Conservation (phyloP, 2,113 vertebrate species). For the Vombatus ursinus region DNA sequence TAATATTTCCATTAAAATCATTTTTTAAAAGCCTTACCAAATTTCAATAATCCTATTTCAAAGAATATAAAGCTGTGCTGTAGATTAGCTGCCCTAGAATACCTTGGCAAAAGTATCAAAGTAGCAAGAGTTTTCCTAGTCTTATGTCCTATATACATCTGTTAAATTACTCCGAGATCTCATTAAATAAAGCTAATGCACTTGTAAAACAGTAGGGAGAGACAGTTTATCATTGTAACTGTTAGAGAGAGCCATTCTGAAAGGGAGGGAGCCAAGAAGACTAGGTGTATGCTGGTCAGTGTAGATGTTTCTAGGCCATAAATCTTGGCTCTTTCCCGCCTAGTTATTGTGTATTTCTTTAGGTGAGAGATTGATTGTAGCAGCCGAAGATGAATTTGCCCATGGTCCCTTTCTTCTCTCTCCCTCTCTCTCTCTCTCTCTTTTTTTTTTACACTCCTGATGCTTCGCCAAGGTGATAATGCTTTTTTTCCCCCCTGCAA, state of each 20-base stretch:
- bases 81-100: slow-evolving; percentile 79
- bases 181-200: slow-evolving; percentile 99
- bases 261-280: slow-evolving; percentile 89
- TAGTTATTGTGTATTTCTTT: slow-evolving; percentile 99
- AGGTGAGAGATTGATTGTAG: slow-evolving; percentile 99
- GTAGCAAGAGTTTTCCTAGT: slow-evolving; percentile 88
- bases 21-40: slow-evolving; percentile 78
- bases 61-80: slow-evolving; percentile 68
- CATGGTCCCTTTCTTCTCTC: slow-evolving; percentile 92
- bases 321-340: slow-evolving; percentile 98
- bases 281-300: slow-evolving; percentile 98
- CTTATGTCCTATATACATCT: slow-evolving; percentile 94
- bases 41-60: slow-evolving; percentile 77
- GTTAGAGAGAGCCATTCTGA: slow-evolving; percentile 90
- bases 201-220: slow-evolving; percentile 99
- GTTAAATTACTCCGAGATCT: slow-evolving; percentile 96
- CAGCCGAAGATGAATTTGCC: slow-evolving; percentile 98
- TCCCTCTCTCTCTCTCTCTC: slow-evolving; percentile 77
- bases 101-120: slow-evolving; percentile 86
- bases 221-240: slow-evolving; percentile 97
- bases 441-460: slow-evolving; percentile 78
- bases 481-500: slow-evolving; percentile 77
- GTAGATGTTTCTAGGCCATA: slow-evolving; percentile 96
- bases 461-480: slow-evolving; percentile 87
- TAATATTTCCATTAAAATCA: slow-evolving; percentile 74